These are phyloP conservation scores for Achroia grisella DNA, from an alignment of 1,140 invertebrate species.

Conservation along the genomic window DNA sequence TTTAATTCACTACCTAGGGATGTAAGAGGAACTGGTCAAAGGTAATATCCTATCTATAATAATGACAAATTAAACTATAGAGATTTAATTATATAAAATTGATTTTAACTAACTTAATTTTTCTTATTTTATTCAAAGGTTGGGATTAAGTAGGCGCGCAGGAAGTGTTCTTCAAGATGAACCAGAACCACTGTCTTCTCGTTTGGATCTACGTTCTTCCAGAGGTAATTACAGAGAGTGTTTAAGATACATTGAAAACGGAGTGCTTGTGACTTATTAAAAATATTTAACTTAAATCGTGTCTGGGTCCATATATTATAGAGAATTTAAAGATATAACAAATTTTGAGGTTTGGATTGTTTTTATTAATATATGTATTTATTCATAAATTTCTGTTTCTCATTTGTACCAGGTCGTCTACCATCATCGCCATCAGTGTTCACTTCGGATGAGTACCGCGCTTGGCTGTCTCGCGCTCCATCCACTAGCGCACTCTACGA, in stretches of 20 bases:
- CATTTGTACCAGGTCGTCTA: constrained; percentile 39
- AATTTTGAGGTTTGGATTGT: no score
- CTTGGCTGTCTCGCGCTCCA: constrained; percentile 91
- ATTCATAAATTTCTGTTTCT: constrained; percentile 2
- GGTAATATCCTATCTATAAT: constrained; percentile 28
- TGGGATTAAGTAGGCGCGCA: constrained; percentile 54
- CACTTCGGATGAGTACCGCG: constrained; percentile 92
- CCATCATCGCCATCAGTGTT: constrained; percentile 79
- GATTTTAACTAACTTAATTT: neutral
- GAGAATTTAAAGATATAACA: no score
- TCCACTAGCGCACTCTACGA: constrained; percentile 95
- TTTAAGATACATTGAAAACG: neutral
- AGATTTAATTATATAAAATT: neutral
- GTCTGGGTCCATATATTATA: no score
- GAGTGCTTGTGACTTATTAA: no score
- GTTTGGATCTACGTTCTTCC: constrained; percentile 65
- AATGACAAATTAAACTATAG: neutral
- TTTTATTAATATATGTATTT: neutral
- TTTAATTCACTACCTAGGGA: constrained; percentile 85
- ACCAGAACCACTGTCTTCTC: constrained; percentile 59
- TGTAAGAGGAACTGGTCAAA: constrained; percentile 75
- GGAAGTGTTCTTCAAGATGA: constrained; percentile 64
- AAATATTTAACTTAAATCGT: no score
- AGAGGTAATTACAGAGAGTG: constrained; percentile 35
- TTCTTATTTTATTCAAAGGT: constrained; percentile 26